phyloP scores from a whole-genome alignment of 2,113 vertebrate genomes.

The Sylvia atricapilla region DNA sequence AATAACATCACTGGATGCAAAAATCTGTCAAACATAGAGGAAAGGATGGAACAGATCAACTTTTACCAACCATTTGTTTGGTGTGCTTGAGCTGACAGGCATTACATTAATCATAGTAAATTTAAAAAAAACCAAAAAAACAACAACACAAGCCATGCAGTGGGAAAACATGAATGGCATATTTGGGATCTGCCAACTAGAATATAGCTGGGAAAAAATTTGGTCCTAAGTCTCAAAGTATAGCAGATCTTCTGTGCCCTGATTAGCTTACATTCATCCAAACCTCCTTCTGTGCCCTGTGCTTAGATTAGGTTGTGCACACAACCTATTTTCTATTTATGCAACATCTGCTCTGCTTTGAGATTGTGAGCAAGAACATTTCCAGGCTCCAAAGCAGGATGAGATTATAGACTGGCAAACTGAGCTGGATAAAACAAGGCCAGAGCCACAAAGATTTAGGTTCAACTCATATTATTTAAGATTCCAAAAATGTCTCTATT shows the following conservation, averaged over 20 bases:
- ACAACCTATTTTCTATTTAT: slow-evolving; percentile 65
- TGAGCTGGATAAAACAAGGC: slow-evolving; percentile 45
- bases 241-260: slow-evolving; percentile 8
- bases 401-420: slow-evolving; percentile 43
- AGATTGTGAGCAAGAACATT: slow-evolving; percentile 55
- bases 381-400: slow-evolving; percentile 57
- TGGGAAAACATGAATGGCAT: background rate
- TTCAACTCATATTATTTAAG: slow-evolving; percentile 35
- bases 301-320: slow-evolving; percentile 45
- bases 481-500: slow-evolving; percentile 31
- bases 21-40: background rate
- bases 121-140: background rate
- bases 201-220: background rate
- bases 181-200: background rate
- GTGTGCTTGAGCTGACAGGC: background rate
- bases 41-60: background rate
- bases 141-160: background rate
- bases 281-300: slow-evolving; percentile 25
- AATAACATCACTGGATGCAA: background rate
- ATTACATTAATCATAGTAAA: background rate
- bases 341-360: slow-evolving; percentile 57
- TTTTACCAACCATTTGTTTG: background rate
- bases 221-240: background rate
- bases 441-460: slow-evolving; percentile 15
- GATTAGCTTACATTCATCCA: slow-evolving; percentile 34